phyloP scores from a whole-genome alignment of 2,888 invertebrate genomes.

The Celastrina argiolus region DNA sequence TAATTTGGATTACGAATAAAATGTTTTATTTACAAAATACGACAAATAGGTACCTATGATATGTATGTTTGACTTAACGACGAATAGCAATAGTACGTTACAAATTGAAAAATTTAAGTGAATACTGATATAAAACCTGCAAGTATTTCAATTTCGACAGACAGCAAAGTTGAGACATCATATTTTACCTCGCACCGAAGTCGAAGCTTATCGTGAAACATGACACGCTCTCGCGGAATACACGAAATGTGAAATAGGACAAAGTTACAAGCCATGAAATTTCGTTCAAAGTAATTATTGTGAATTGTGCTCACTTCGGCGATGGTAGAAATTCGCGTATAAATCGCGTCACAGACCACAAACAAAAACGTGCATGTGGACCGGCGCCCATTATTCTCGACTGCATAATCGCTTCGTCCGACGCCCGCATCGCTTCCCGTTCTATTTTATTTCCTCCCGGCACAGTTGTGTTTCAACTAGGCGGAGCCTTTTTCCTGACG shows the following conservation, averaged over 20 bases:
- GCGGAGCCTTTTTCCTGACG: slow-evolving; percentile 60
- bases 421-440: slow-evolving; percentile 76
- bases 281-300: slow-evolving; percentile 75
- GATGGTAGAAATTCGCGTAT: slow-evolving; percentile 74
- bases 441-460: slow-evolving; percentile 75
- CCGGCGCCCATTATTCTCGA: slow-evolving; percentile 77
- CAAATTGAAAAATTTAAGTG: not conserved
- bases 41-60: not conserved
- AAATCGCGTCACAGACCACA: slow-evolving; percentile 78
- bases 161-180: slow-evolving; percentile 21
- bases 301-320: slow-evolving; percentile 75
- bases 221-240: slow-evolving; percentile 37
- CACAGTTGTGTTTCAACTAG: slow-evolving; percentile 72
- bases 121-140: not conserved
- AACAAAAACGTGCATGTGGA: slow-evolving; percentile 78
- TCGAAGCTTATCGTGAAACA: slow-evolving; percentile 27
- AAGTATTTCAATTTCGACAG: slow-evolving; percentile 16
- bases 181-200: slow-evolving; percentile 20
- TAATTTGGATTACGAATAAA: not conserved
- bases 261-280: slow-evolving; percentile 61
- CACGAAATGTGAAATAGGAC: slow-evolving; percentile 43
- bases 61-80: not conserved
- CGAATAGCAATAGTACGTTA: not conserved
- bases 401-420: slow-evolving; percentile 78
- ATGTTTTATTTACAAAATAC: not conserved